A percentile compares a stretch with the other conserved stretches of the same genome.
Evolutionary conservation across 2,113 vertebrate species (phyloP).

Genomic region (Eidolon helvum): DNA sequence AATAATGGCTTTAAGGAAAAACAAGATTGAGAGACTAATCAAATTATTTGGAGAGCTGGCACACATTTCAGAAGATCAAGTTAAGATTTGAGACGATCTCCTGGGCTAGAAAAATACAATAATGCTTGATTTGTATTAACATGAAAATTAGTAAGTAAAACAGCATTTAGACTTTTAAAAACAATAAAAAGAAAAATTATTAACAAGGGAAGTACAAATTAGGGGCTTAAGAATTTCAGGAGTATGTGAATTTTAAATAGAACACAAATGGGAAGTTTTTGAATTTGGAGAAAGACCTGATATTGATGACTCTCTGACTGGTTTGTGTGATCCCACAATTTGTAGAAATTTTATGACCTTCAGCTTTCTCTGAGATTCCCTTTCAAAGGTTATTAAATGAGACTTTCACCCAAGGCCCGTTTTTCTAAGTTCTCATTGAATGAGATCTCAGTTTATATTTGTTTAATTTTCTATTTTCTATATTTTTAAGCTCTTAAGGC

Average conservation of each 20-base stretch:
- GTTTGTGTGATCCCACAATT: background rate
- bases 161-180: background rate
- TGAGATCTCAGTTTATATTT: background rate
- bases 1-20: background rate
- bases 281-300: background rate
- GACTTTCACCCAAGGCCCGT: background rate
- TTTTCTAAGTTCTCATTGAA: background rate
- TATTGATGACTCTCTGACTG: background rate
- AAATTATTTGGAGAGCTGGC: background rate
- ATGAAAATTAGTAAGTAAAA: background rate
- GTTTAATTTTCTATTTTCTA: slow-evolving; percentile 3
- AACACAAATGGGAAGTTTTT: background rate
- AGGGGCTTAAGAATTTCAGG: background rate
- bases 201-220: background rate
- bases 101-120: background rate
- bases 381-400: background rate
- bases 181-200: background rate
- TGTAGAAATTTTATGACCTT: background rate
- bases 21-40: background rate
- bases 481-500: background rate
- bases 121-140: background rate
- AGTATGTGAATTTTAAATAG: background rate
- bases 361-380: background rate
- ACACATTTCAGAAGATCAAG: background rate
- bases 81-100: background rate